A percentile compares a stretch with the other conserved stretches of the same genome.
phyloP scores from a whole-genome alignment of 2,797 vertebrate species.

The Phyllotis vaccarum region DNA sequence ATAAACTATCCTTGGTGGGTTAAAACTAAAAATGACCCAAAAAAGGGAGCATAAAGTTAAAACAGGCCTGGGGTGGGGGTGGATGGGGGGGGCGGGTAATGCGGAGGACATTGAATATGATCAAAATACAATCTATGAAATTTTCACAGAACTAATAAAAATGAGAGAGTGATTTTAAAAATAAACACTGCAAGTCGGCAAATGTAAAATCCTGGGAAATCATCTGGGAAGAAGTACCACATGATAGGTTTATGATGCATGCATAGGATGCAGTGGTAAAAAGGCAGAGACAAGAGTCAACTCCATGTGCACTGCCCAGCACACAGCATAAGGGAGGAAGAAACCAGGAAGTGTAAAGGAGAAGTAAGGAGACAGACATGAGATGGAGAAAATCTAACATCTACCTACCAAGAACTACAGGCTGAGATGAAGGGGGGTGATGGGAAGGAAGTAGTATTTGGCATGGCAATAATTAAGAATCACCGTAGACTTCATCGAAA shows the following conservation, averaged over 20 bases:
- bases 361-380: neutral
- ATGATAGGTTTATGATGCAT: neutral
- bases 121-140: neutral
- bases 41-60: neutral
- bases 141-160: neutral
- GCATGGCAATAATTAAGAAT: neutral
- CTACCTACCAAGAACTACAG: neutral
- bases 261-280: neutral
- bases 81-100: too few relatives aligned
- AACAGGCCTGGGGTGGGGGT: neutral
- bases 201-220: neutral
- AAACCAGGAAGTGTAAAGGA: neutral
- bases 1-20: neutral
- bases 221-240: neutral
- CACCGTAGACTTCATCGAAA: conserved; percentile 16
- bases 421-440: neutral
- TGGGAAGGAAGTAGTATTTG: neutral
- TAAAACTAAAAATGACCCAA: neutral
- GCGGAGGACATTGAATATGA: neutral
- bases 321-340: neutral
- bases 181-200: neutral
- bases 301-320: neutral
- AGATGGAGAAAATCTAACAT: neutral
- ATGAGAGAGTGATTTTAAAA: neutral
- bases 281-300: neutral